A percentile compares a stretch with the other conserved stretches of the same genome.
phyloP scores from a whole-genome alignment of 2,888 invertebrate species.

The Pandemis heparana region DNA sequence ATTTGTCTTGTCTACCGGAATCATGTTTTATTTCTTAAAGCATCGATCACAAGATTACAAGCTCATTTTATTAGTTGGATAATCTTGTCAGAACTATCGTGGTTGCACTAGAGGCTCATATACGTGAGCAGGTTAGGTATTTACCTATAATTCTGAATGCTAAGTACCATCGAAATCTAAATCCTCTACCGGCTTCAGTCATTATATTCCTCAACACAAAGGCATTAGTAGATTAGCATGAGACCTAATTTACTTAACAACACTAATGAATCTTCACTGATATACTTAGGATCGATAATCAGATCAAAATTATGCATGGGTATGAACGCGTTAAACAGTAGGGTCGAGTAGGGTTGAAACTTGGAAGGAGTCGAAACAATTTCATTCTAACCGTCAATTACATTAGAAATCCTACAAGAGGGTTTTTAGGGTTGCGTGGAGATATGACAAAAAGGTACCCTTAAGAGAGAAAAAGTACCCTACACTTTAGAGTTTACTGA shows the following conservation, averaged over 20 bases:
- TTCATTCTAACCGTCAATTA: slow-evolving; percentile 73
- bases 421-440: slow-evolving; percentile 1
- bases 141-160: too few species aligned
- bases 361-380: slow-evolving; percentile 48
- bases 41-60: too few species aligned
- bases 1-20: too few species aligned
- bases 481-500: too few species aligned
- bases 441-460: neutral
- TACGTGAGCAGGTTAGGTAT: too few species aligned
- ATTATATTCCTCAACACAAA: slow-evolving; percentile 3
- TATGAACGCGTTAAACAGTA: slow-evolving; percentile 8
- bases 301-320: slow-evolving; percentile 39
- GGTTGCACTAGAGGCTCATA: too few species aligned
- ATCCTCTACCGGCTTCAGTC: neutral
- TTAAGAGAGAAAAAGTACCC: neutral
- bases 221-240: slow-evolving; percentile 8
- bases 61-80: too few species aligned
- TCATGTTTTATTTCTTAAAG: too few species aligned
- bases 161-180: neutral
- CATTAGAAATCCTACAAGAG: slow-evolving; percentile 71
- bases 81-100: too few species aligned
- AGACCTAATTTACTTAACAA: slow-evolving; percentile 17
- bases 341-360: slow-evolving; percentile 7
- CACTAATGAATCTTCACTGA: slow-evolving; percentile 8
- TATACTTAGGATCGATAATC: slow-evolving; percentile 25